Evolutionary conservation across 92 coral and sea anemone genomes (phyloP), one percentile per base, ranked within the genome.

Genomic region (Galaxea fascicularis): DNA sequence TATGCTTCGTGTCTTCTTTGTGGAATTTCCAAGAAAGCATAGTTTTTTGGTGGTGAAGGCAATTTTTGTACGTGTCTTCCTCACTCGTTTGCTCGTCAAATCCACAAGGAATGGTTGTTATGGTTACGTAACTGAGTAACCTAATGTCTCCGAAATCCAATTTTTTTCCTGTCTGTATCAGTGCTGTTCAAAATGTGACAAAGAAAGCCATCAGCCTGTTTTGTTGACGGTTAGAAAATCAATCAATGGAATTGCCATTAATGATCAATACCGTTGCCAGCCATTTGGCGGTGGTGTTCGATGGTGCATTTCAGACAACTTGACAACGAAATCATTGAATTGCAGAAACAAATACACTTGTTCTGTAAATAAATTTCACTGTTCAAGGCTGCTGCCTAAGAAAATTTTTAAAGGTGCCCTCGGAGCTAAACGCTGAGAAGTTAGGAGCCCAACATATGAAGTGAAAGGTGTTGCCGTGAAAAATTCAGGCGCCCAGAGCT

Each of bases 151-250:
- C 18, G 27, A 26, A 65, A 78, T 10, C 3, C 31, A 76, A 21
- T 57, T 60, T n/a, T n/a, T n/a, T 15, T 1, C 52, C 30, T 66
- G 39, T 31, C 71, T 28, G 31, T 27, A 49, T 73, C 84, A 66
- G 29, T 31, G 69, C 44, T 63, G 53, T 62, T 63, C 54, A 12
- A 69, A 59, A 59, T 59, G 17, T 49, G 25, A 76, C 30, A 59
- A 76, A 52, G 54, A 11, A 65, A 25, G 27, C 47, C 83, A 78
- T 78, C 29, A 46, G 64, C 18, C 64, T 65, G 73, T 78, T 78
- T 74, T 78, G 67, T 17, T 31, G 28, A 59, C 64, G 73, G 83
- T 51, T 46, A 64, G 58, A 45, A 78, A 25, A 31, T 15, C n/a
- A 39, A 59, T 76, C 21, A 76, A 10, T 35, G 8, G 73, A 22